These are phyloP conservation scores for Macrochelys suwanniensis DNA, from an alignment of 2,797 vertebrate genomes.

Conservation along the genomic window DNA sequence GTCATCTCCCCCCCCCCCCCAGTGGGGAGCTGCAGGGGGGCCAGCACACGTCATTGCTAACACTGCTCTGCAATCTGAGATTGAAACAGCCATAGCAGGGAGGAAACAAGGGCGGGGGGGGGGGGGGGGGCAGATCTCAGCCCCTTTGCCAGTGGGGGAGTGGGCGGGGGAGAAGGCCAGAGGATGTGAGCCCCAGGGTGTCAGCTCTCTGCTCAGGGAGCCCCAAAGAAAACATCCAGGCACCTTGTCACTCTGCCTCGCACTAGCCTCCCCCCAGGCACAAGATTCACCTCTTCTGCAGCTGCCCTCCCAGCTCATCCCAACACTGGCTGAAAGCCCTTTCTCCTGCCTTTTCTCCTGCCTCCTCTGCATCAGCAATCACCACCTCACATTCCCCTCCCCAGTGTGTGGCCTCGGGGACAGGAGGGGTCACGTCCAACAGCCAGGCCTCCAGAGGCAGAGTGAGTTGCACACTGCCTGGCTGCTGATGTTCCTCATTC, in stretches of 20 bases:
- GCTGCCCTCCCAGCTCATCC: not conserved
- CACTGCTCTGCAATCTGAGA: not conserved
- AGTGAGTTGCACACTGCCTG: no score
- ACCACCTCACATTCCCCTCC: no score
- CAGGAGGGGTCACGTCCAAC: not conserved
- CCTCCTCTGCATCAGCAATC: not conserved
- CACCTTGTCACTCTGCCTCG: not conserved
- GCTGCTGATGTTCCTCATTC: no score
- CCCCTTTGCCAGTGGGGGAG: not conserved
- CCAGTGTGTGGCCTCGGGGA: no score
- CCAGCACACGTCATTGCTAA: not conserved
- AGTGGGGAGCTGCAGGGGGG: not conserved
- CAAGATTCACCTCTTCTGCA: not conserved
- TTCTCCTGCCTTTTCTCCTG: no score
- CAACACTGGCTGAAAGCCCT: not conserved
- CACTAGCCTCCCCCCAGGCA: not conserved
- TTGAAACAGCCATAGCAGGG: not conserved
- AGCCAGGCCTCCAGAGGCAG: no score
- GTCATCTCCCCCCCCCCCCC: no score
- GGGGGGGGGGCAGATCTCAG: not conserved
- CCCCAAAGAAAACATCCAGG: not conserved
- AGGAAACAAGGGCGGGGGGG: not conserved
- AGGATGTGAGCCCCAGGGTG: no score
- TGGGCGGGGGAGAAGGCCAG: not conserved
- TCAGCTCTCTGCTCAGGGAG: no score